Evolutionary conservation across 2,888 invertebrate species (phyloP).

Genomic region (Lithophane semibrunnea): DNA sequence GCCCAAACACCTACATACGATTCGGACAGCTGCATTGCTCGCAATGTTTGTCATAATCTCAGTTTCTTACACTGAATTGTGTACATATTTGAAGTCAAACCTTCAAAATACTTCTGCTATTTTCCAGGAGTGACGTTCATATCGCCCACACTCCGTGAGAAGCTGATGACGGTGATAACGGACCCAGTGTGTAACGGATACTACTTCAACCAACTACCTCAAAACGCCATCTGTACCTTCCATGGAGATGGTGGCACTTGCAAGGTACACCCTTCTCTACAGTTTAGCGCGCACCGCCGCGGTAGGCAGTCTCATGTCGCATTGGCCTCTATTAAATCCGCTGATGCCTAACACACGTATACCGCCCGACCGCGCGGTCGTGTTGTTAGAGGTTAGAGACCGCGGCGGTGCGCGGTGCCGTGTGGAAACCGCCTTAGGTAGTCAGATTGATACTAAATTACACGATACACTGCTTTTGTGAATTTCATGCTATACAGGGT

Average conservation of each 20-base stretch:
- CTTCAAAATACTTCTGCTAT: background rate
- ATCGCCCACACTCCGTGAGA: conserved; percentile 85
- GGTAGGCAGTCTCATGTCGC: no score
- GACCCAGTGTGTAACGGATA: conserved; percentile 79
- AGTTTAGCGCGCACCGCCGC: no score
- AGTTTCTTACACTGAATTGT: background rate
- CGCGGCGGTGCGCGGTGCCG: no score
- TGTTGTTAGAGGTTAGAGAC: no score
- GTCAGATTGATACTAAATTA: no score
- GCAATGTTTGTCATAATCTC: background rate
- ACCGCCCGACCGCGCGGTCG: no score
- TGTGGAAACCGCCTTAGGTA: no score
- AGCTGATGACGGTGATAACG: conserved; percentile 83
- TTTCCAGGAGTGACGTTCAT: conserved; percentile 82
- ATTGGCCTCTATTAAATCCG: no score
- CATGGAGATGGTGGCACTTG: conserved; percentile 80
- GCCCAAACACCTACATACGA: background rate
- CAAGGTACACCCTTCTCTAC: conserved; percentile 74
- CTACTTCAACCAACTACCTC: conserved; percentile 79
- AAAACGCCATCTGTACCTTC: conserved; percentile 78
- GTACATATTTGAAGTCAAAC: background rate
- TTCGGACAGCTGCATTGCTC: background rate
- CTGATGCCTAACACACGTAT: no score
- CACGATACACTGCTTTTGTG: background rate
- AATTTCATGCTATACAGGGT: background rate